These are phyloP conservation scores for Nannoperca obscura DNA, from an alignment of 2,797 vertebrate species.

Conservation along the genomic window DNA sequence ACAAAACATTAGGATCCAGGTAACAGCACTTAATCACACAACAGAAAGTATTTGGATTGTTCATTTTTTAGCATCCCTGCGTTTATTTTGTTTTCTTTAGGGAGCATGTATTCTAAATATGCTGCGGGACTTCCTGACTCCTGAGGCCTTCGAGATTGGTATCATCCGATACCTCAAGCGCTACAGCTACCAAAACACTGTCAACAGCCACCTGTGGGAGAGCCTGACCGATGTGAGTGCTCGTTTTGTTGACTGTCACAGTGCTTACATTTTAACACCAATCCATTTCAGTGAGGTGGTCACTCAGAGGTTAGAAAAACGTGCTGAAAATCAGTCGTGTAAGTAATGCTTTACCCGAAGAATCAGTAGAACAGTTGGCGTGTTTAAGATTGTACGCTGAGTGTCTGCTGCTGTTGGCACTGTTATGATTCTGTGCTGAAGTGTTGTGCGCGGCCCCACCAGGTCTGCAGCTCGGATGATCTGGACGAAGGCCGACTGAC, in stretches of 20 bases:
- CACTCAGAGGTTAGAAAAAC: neutral
- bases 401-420: neutral
- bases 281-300: neutral
- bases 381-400: neutral
- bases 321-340: neutral
- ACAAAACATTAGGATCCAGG: neutral
- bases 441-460: slow-evolving; percentile 10
- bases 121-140: slow-evolving; percentile 91
- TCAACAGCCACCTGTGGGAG: slow-evolving; percentile 92
- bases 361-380: neutral
- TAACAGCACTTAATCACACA: neutral
- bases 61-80: neutral
- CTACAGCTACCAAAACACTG: slow-evolving; percentile 93
- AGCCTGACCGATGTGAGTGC: slow-evolving; percentile 89
- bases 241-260: neutral
- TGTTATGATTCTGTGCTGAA: neutral
- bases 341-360: neutral
- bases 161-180: slow-evolving; percentile 90
- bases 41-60: neutral
- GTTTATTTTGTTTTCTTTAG: slow-evolving; percentile 79
- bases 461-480: slow-evolving; percentile 86
- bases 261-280: neutral
- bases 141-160: slow-evolving; percentile 89
- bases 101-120: slow-evolving; percentile 94
- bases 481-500: slow-evolving; percentile 67